These are phyloP conservation scores for Proteles cristata DNA, from an alignment of 2,113 vertebrate genomes.

Conservation along the genomic window DNA sequence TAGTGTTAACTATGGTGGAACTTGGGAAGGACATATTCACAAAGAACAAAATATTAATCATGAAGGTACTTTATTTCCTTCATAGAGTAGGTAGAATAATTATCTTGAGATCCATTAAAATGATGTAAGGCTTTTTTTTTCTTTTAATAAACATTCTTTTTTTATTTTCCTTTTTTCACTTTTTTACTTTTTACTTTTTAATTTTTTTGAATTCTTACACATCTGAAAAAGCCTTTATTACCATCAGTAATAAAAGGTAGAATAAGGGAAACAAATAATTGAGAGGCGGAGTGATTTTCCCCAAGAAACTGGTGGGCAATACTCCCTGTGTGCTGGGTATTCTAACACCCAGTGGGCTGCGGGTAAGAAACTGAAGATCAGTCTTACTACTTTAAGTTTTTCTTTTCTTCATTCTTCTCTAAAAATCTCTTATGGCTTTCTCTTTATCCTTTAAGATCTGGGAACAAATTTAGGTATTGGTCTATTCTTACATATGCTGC, in stretches of 20 bases:
- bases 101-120: constrained; percentile 7
- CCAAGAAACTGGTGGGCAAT: neutral
- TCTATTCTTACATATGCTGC: neutral
- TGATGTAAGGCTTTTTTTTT: neutral
- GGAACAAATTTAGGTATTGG: neutral
- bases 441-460: neutral
- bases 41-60: neutral
- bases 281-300: neutral
- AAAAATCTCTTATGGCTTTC: neutral
- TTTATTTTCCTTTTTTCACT: too few species aligned
- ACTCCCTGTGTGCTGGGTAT: neutral
- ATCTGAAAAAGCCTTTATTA: neutral
- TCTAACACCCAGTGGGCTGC: neutral
- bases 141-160: too few species aligned
- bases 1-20: neutral
- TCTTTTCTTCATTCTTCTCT: neutral
- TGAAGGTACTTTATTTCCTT: neutral
- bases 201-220: neutral
- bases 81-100: neutral
- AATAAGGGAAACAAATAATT: neutral
- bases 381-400: neutral
- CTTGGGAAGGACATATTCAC: neutral
- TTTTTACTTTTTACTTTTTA: neutral
- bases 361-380: neutral
- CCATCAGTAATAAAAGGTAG: neutral